phyloP scores from a whole-genome alignment of 2,888 invertebrate genomes.

The Chouioia cunea region DNA sequence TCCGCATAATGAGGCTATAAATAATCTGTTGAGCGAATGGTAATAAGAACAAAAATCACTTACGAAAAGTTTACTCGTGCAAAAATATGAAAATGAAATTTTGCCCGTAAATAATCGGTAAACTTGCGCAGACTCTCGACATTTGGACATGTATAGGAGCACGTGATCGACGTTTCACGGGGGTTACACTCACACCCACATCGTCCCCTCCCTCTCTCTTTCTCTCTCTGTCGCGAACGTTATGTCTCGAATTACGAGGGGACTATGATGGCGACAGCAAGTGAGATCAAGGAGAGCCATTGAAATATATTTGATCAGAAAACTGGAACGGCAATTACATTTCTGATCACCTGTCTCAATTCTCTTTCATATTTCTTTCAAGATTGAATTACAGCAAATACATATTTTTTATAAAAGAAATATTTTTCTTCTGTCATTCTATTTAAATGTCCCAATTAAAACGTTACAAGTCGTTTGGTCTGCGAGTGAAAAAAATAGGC shows the following conservation, averaged over 20 bases:
- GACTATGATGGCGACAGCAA: slow-evolving; percentile 23
- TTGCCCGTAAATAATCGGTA: slow-evolving; percentile 18
- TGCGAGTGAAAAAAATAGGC: no score
- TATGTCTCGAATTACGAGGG: slow-evolving; percentile 34
- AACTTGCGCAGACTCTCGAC: neutral
- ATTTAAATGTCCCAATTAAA: no score
- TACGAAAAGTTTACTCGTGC: no score
- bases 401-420: no score
- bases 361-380: no score
- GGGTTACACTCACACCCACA: slow-evolving; percentile 19
- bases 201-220: neutral
- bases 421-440: no score
- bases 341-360: neutral
- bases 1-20: no score
- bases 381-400: no score
- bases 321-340: slow-evolving; percentile 26
- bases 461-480: no score
- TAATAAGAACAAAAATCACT: no score
- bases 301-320: slow-evolving; percentile 35
- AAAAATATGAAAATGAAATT: slow-evolving; percentile 8
- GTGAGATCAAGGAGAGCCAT: slow-evolving; percentile 26
- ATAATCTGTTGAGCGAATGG: no score
- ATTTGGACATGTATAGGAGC: slow-evolving; percentile 17
- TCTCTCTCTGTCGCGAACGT: neutral
- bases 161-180: slow-evolving; percentile 31